Conservation (phyloP, 2,888 invertebrate genomes). For the Acanthosepion lycidas region DNA sequence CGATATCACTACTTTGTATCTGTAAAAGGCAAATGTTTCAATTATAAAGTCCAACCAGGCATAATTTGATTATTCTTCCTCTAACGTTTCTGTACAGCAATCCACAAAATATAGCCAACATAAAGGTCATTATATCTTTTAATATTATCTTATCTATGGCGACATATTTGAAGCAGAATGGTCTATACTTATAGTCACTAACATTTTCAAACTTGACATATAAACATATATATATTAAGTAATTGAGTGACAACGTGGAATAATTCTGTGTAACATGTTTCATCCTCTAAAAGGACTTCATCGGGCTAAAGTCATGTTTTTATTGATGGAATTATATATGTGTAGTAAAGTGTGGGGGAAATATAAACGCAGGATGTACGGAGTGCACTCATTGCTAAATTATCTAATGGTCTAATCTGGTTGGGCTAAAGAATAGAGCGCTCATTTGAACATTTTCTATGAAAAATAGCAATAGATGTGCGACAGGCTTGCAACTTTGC, state of each 20-base stretch:
- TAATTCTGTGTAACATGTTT: no score
- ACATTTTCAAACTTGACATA: not conserved
- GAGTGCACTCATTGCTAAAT: no score
- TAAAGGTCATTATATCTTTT: conserved; percentile 6
- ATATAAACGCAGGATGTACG: no score
- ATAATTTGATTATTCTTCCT: not conserved
- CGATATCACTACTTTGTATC: not conserved
- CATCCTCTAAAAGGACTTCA: no score
- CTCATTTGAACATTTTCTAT: no score
- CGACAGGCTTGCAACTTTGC: no score
- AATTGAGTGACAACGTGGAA: not conserved
- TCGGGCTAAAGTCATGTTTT: no score
- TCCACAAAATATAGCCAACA: not conserved
- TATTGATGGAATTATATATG: no score
- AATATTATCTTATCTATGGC: not conserved
- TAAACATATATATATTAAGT: not conserved
- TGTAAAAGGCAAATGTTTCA: not conserved
- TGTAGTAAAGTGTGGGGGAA: no score
- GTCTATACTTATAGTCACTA: not conserved
- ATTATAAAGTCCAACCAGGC: not conserved
- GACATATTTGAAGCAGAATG: not conserved
- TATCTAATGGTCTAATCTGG: no score
- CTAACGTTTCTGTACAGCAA: not conserved
- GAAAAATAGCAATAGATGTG: no score
- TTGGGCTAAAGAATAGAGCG: no score